Base-by-base conservation (phyloP, 2,113 vertebrate species). In the Phrynosoma blainvillii region DNA sequence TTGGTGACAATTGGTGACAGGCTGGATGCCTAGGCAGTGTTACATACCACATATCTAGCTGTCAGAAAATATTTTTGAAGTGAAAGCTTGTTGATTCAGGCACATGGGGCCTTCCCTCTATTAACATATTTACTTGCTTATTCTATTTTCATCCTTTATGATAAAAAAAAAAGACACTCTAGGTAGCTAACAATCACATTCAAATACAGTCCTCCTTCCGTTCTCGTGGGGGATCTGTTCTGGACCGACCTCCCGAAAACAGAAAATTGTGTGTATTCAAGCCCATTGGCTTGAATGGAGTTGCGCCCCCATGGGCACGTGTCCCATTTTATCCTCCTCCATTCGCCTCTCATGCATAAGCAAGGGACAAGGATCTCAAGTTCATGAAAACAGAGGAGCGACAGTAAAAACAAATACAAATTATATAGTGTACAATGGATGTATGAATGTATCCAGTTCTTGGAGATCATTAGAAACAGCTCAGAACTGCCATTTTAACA, bases 31-130 rank as follows among this genome's bases (percentile, higher is more conserved):
- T n/a, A 25, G 16, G 13, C 36, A 8, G 11, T 42, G 3, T 65
- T 32, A 20, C 42, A 71, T 1, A 20, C 0, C 0, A 12, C 0
- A 0, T 52, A 36, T 66, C 77, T 30, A 32, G 23, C 0, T 0
- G 23, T 59, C 62, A 66, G 36, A 4, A 30, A 11, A 30, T 25
- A 42, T 75, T 74, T n/a, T 1, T 0, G 0, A 52, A 81, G 65
- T 80, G 30, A n/a, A 88, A 79, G 68, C 68, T 70, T 10, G 12
- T 81, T 59, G 0, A 0, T 16, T 0, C 1, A 0, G 11, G 42
- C 54, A 59, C 23, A 80, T 82, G 16, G 21, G 27, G 27, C 71
- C 32, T 80, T 80, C 56, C 18, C 77, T 77, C 30, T 21, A 32
- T 1, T 14, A 1, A 30, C 25, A 0, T 84, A 56, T 66, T 9